phyloP scores from a whole-genome alignment of 2,797 vertebrate genomes.

The Avahi laniger region DNA sequence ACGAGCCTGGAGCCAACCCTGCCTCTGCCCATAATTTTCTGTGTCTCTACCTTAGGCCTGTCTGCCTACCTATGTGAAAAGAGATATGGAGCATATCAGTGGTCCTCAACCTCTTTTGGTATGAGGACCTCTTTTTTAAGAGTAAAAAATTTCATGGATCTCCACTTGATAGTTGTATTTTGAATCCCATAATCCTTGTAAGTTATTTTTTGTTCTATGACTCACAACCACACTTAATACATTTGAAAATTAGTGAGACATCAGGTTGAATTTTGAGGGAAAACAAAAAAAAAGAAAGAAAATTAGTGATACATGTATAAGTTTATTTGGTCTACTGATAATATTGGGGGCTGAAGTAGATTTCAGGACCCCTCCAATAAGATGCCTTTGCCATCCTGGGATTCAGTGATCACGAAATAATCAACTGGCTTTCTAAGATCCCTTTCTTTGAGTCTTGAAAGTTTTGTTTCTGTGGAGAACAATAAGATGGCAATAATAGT shows the following conservation, averaged over 20 bases:
- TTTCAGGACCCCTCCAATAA: background rate
- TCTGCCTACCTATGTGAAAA: background rate
- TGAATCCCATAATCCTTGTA: background rate
- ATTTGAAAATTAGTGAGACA: background rate
- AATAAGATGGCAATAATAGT: background rate
- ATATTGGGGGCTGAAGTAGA: background rate
- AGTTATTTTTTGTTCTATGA: slow-evolving; percentile 20
- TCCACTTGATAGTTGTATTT: background rate
- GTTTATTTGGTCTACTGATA: background rate
- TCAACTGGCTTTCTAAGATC: background rate
- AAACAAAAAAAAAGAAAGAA: background rate
- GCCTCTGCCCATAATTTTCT: background rate
- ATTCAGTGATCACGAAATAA: background rate
- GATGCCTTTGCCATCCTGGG: background rate
- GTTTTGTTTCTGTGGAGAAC: slow-evolving; percentile 4
- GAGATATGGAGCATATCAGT: background rate
- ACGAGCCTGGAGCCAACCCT: background rate
- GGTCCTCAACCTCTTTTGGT: background rate
- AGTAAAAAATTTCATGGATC: background rate
- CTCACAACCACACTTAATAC: background rate
- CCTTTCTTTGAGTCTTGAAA: background rate
- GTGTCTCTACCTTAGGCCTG: background rate
- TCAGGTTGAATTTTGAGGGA: background rate
- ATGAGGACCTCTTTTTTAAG: background rate
- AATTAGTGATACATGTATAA: background rate